Percentiles rank a stretch among this genome's conserved stretches.
These are phyloP conservation scores for Nycticryphes semicollaris DNA, from an alignment of 2,113 vertebrate genomes.

Conservation along the genomic window DNA sequence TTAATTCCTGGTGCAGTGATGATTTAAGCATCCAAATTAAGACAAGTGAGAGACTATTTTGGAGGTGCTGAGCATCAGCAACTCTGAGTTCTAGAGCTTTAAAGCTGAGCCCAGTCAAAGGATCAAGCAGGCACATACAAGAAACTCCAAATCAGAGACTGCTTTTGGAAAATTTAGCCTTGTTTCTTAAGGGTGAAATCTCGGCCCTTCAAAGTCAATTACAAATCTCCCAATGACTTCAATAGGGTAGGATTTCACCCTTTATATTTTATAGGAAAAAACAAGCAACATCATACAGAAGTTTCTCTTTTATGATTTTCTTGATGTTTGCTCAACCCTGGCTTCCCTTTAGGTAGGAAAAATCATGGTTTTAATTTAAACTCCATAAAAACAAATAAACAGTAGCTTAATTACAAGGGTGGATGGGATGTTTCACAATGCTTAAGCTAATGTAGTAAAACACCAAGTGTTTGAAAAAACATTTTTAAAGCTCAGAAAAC, in stretches of 20 bases:
- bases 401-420: conserved; percentile 68
- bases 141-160: conserved; percentile 18
- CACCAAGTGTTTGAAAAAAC: conserved; percentile 59
- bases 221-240: conserved; percentile 62
- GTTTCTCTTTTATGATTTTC: conserved; percentile 66
- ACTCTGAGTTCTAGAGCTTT: conserved; percentile 22
- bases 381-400: conserved; percentile 65
- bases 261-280: conserved; percentile 67
- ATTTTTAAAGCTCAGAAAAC: conserved; percentile 58
- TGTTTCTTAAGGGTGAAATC: conserved; percentile 62
- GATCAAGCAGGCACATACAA: conserved; percentile 5
- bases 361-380: conserved; percentile 69
- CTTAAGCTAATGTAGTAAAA: conserved; percentile 58
- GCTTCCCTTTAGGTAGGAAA: conserved; percentile 64
- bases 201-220: conserved; percentile 54
- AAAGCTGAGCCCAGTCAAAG: conserved; percentile 3
- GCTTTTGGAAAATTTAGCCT: conserved; percentile 34
- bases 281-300: conserved; percentile 64
- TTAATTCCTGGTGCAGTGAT: conserved; percentile 13
- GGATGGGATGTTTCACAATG: conserved; percentile 59
- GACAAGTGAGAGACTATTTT: conserved; percentile 33
- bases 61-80: conserved; percentile 52
- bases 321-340: conserved; percentile 59
- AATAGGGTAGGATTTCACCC: conserved; percentile 62
- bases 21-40: conserved; percentile 53